These are phyloP conservation scores for Aethina tumida DNA, from an alignment of 1,140 invertebrate genomes.

Conservation along the genomic window DNA sequence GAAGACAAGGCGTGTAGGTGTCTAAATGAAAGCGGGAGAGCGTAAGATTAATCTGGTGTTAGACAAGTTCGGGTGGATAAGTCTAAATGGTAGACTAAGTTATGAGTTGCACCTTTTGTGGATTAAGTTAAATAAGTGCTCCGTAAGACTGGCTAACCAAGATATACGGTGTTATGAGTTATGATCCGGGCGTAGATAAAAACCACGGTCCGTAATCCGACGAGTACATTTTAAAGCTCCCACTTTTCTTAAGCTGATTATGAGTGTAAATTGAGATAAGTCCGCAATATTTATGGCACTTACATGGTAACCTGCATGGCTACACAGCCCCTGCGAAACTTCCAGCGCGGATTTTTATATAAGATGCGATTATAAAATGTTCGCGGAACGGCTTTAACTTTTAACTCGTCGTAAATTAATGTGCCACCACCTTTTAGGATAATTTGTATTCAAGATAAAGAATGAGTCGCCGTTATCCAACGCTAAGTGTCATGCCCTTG, in stretches of 20 bases:
- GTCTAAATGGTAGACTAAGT: too few relatives aligned
- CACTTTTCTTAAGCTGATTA: slow-evolving; percentile 40
- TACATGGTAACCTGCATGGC: slow-evolving; percentile 34
- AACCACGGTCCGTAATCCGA: slow-evolving; percentile 30
- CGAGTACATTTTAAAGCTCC: slow-evolving; percentile 36
- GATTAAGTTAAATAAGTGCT: too few relatives aligned
- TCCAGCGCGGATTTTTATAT: slow-evolving; percentile 18
- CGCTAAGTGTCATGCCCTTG: slow-evolving; percentile 15
- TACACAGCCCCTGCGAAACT: slow-evolving; percentile 9
- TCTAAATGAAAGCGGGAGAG: too few relatives aligned
- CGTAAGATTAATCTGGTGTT: too few relatives aligned
- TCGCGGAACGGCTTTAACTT: slow-evolving; percentile 23
- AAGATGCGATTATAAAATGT: slow-evolving; percentile 16
- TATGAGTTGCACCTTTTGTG: too few relatives aligned
- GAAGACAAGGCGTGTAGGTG: too few relatives aligned
- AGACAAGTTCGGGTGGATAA: too few relatives aligned
- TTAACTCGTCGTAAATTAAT: slow-evolving; percentile 32
- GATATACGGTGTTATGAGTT: slow-evolving; percentile 27
- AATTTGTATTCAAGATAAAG: slow-evolving; percentile 27
- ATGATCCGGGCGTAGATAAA: slow-evolving; percentile 25
- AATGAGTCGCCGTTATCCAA: slow-evolving; percentile 20
- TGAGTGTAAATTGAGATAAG: slow-evolving; percentile 39
- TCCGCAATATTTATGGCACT: slow-evolving; percentile 37
- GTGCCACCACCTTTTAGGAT: slow-evolving; percentile 29
- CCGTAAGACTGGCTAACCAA: too few relatives aligned